A percentile compares a stretch with the other conserved stretches of the same genome.
Evolutionary conservation across 2,888 invertebrate genomes (phyloP).

Genomic region (Athripsodes cinereus): DNA sequence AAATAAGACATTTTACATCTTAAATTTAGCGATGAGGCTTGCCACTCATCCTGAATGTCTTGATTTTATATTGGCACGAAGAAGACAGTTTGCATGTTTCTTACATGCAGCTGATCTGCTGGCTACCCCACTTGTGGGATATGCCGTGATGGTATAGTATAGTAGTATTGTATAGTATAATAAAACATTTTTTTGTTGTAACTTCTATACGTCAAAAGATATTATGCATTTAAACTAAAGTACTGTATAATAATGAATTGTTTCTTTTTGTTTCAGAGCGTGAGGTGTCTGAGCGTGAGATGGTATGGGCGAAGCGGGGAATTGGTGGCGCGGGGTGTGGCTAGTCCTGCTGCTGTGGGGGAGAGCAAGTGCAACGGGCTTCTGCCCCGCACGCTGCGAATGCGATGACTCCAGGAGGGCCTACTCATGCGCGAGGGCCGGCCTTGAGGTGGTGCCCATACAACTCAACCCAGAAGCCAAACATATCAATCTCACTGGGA

Average conservation of each 20-base stretch:
- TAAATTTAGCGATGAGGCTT: no score
- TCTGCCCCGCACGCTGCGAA: slow-evolving; percentile 75
- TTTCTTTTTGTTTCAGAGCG: slow-evolving; percentile 31
- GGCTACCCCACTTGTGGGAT: no score
- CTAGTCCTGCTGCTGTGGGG: slow-evolving; percentile 35
- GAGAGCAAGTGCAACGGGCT: slow-evolving; percentile 40
- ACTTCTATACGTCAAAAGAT: background rate
- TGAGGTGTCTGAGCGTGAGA: slow-evolving; percentile 45
- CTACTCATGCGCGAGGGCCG: slow-evolving; percentile 71
- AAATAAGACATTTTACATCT: no score
- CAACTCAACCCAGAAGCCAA: slow-evolving; percentile 83
- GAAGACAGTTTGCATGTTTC: no score
- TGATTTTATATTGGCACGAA: no score
- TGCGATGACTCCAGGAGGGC: slow-evolving; percentile 74
- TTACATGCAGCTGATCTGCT: no score
- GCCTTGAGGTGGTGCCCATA: slow-evolving; percentile 79
- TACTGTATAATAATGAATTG: background rate
- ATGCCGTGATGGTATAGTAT: no score
- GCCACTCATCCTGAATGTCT: no score
- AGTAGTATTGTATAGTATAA: no score
- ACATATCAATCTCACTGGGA: slow-evolving; percentile 77
- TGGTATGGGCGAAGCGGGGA: slow-evolving; percentile 38
- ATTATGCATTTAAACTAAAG: background rate
- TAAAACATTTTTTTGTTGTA: background rate
- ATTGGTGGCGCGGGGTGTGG: slow-evolving; percentile 48